Percentiles rank a stretch among this genome's conserved stretches.
Evolutionary conservation across 2,797 vertebrate species (phyloP).

Genomic region (Enteromius viviparus): DNA sequence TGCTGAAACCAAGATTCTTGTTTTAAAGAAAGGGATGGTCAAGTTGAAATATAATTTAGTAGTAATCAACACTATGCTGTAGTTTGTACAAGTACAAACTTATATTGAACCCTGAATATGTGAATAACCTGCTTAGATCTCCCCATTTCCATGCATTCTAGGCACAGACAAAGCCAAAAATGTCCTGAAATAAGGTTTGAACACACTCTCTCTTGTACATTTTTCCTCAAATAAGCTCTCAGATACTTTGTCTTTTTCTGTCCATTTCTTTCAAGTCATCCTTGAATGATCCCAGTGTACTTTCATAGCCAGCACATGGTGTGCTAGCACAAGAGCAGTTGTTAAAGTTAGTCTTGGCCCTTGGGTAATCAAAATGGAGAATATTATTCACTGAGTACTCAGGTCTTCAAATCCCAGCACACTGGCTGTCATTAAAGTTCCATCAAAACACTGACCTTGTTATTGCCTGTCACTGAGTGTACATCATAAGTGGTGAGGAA

Average conservation of each 20-base stretch:
- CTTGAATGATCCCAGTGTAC: slow-evolving; percentile 19
- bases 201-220: slow-evolving; percentile 21
- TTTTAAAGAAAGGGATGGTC: not conserved
- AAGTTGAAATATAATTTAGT: not conserved
- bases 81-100: not conserved
- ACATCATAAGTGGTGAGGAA: slow-evolving; percentile 42
- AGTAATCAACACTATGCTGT: not conserved
- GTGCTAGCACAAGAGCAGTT: slow-evolving; percentile 29
- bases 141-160: not conserved
- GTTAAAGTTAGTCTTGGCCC: slow-evolving; percentile 42
- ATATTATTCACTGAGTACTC: slow-evolving; percentile 38
- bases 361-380: slow-evolving; percentile 49
- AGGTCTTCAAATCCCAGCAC: slow-evolving; percentile 40
- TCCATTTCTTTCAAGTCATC: slow-evolving; percentile 45
- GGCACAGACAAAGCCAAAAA: not conserved
- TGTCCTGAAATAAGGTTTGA: slow-evolving; percentile 40
- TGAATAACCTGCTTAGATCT: not conserved
- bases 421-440: slow-evolving; percentile 49
- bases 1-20: not conserved
- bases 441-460: slow-evolving; percentile 48
- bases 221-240: slow-evolving; percentile 11
- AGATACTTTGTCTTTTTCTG: slow-evolving; percentile 37
- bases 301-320: slow-evolving; percentile 6
- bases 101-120: not conserved
- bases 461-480: slow-evolving; percentile 42